Conservation (phyloP, 2,797 vertebrate genomes). For the Ataeniobius toweri region DNA sequence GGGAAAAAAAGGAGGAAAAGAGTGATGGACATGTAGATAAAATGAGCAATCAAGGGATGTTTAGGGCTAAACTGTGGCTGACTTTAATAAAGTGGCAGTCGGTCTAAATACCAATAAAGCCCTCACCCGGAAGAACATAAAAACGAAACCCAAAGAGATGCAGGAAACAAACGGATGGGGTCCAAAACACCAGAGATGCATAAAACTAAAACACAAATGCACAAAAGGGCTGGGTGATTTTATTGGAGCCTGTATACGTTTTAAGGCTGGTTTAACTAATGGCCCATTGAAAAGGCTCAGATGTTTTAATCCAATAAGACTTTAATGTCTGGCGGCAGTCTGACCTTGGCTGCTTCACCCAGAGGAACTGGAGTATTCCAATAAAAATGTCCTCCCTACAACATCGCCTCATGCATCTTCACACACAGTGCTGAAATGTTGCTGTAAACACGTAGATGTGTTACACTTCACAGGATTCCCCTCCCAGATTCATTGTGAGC, state of each 20-base stretch:
- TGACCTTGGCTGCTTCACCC: conserved; percentile 51
- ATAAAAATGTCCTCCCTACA: conserved; percentile 3
- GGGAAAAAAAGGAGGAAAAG: background rate
- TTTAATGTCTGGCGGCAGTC: conserved; percentile 43
- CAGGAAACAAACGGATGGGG: background rate
- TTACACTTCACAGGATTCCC: background rate
- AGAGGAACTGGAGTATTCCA: conserved; percentile 40
- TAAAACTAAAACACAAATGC: background rate
- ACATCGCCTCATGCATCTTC: background rate
- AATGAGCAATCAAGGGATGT: background rate
- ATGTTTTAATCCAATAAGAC: conserved; percentile 48
- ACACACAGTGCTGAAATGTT: background rate
- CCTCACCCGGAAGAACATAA: background rate
- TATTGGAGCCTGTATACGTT: conserved; percentile 47
- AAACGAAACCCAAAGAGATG: background rate
- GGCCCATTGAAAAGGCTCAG: conserved; percentile 47
- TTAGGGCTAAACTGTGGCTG: background rate
- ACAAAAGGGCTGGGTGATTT: conserved; percentile 40
- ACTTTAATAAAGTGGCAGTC: background rate
- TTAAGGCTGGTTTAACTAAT: conserved; percentile 57
- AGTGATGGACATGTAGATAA: background rate
- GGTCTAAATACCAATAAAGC: conserved; percentile 4
- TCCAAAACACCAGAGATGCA: background rate
- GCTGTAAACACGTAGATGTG: background rate
- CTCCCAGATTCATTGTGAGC: background rate